Evolutionary conservation across 2,113 vertebrate genomes (phyloP).

Genomic region (Mugil cephalus): DNA sequence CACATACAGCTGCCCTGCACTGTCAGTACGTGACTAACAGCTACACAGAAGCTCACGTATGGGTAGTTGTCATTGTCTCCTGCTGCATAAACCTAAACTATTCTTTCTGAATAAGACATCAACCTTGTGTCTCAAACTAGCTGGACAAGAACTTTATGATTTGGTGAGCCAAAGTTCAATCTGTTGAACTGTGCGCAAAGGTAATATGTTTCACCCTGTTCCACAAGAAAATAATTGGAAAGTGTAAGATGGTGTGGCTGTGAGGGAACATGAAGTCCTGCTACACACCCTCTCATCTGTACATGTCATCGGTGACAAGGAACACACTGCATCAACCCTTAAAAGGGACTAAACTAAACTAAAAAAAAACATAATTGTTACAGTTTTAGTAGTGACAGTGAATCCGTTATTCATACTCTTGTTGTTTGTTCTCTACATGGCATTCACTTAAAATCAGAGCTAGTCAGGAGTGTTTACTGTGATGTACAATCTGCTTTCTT

Average conservation of each 20-base stretch:
- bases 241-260: too few species aligned
- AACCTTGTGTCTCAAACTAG: not conserved
- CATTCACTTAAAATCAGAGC: not conserved
- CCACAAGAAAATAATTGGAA: not conserved
- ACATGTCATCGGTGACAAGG: not conserved
- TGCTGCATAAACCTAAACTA: not conserved
- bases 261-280: too few species aligned
- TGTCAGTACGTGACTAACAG: too few species aligned
- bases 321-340: not conserved
- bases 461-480: not conserved
- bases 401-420: too few species aligned
- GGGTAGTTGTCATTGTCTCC: too few species aligned
- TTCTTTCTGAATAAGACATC: not conserved
- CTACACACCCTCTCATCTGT: not conserved
- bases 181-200: not conserved
- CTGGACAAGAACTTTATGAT: not conserved
- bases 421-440: not conserved
- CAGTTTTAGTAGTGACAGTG: too few species aligned
- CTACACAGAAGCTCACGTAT: too few species aligned
- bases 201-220: not conserved
- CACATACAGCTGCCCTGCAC: too few species aligned
- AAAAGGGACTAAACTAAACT: too few species aligned
- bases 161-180: not conserved
- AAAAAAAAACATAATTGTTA: not conserved
- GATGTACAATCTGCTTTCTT: not conserved